phyloP scores from a whole-genome alignment of 2,888 invertebrate species.

The Salticus scenicus region DNA sequence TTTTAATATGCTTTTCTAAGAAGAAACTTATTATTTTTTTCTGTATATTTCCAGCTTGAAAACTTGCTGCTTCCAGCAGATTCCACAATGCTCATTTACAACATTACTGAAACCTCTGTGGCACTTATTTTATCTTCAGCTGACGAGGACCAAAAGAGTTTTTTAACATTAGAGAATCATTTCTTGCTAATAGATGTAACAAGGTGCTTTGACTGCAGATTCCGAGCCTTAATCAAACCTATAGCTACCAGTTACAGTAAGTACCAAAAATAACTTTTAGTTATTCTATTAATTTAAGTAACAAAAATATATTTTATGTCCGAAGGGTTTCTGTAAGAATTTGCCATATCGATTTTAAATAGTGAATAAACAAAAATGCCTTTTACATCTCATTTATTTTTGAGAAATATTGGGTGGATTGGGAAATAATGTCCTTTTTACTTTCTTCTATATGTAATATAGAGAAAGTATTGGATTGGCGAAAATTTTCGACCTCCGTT shows the following conservation, averaged over 20 bases:
- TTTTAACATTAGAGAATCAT: conserved; percentile 31
- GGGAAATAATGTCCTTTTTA: too few species aligned
- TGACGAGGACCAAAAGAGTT: conserved; percentile 18
- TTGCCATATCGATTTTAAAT: too few species aligned
- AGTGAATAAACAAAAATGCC: too few species aligned
- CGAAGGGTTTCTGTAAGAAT: too few species aligned
- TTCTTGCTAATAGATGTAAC: conserved; percentile 43
- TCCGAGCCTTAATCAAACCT: conserved; percentile 33
- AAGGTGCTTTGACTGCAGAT: conserved; percentile 51
- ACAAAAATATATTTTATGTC: too few species aligned
- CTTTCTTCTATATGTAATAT: too few species aligned
- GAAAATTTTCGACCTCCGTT: too few species aligned
- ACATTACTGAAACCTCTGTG: conserved; percentile 31
- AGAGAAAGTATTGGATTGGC: too few species aligned
- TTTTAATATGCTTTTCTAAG: too few species aligned
- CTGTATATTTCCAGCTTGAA: conserved; percentile 25
- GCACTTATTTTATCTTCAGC: conserved; percentile 37
- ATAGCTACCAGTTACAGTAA: conserved; percentile 47
- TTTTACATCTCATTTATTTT: too few species aligned
- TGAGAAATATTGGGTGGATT: too few species aligned
- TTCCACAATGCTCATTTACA: conserved; percentile 34
- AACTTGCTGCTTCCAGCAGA: conserved; percentile 39
- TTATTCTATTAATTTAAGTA: too few species aligned
- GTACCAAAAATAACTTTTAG: neutral
- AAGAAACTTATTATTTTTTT: neutral